phyloP scores from a whole-genome alignment of 2,113 vertebrate species.

The Stegostoma tigrinum region DNA sequence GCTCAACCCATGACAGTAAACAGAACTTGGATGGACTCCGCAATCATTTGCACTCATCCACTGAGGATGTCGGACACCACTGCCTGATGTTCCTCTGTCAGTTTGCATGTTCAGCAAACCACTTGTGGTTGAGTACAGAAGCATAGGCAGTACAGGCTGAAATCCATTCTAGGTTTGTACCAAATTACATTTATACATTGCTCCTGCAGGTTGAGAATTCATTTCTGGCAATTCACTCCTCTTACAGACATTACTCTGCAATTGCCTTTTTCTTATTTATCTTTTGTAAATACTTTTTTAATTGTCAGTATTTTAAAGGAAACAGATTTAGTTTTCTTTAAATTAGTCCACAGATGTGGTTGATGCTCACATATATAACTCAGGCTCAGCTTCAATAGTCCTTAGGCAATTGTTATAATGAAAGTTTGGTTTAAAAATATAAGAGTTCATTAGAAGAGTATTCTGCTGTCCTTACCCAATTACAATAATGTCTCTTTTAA shows the following conservation, averaged over 20 bases:
- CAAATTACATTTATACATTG: not conserved
- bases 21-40: too few relatives aligned
- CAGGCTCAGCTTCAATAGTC: not conserved
- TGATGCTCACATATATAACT: not conserved
- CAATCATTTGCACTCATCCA: too few relatives aligned
- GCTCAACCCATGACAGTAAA: too few relatives aligned
- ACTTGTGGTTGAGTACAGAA: too few relatives aligned
- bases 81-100: too few relatives aligned
- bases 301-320: slow-evolving; percentile 11
- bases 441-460: slow-evolving; percentile 19
- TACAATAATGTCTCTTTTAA: slow-evolving; percentile 27
- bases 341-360: not conserved
- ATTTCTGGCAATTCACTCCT: not conserved
- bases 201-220: not conserved
- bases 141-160: too few relatives aligned
- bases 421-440: slow-evolving; percentile 27
- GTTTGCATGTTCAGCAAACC: too few relatives aligned
- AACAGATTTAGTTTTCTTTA: not conserved
- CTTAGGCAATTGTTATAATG: slow-evolving; percentile 33
- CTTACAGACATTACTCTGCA: not conserved
- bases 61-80: too few relatives aligned
- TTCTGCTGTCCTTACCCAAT: slow-evolving; percentile 13
- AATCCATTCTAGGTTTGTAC: not conserved
- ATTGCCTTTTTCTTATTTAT: not conserved
- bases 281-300: slow-evolving; percentile 9